Conservation (phyloP, 2,888 invertebrate genomes). For the Nezara viridula region DNA sequence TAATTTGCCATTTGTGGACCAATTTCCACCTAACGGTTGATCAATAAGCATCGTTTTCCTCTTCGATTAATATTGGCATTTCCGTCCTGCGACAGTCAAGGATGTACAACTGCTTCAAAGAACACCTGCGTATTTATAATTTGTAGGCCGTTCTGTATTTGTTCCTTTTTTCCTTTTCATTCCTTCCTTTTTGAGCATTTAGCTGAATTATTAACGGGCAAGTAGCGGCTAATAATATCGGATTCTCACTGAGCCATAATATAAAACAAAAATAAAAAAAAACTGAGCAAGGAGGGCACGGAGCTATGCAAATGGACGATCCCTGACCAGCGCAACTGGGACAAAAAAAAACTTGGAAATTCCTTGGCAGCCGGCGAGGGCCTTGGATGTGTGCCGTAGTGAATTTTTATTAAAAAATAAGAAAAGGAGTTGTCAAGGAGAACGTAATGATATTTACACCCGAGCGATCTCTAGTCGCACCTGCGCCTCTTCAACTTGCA, state of each 20-base stretch:
- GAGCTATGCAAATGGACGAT: background rate
- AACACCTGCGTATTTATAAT: conserved; percentile 9
- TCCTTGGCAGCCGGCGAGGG: background rate
- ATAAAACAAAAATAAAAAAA: background rate
- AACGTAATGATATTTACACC: background rate
- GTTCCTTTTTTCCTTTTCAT: background rate
- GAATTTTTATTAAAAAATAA: conserved; percentile 32
- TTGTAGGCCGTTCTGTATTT: background rate
- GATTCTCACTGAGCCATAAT: background rate
- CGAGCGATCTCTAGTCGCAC: background rate
- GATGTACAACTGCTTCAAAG: background rate
- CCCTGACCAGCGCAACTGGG: conserved; percentile 11
- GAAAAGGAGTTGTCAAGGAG: background rate
- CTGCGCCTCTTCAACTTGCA: background rate
- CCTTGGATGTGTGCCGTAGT: background rate
- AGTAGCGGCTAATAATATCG: background rate
- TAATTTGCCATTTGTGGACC: too few relatives aligned
- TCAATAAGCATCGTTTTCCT: too few relatives aligned
- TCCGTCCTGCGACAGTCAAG: background rate
- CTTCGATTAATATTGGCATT: background rate
- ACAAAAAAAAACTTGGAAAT: conserved; percentile 4
- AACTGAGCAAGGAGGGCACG: background rate
- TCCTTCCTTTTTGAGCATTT: background rate
- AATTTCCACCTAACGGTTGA: too few relatives aligned
- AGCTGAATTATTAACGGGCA: background rate